Evolutionary conservation across 2,888 invertebrate species (phyloP).

Genomic region (Hemistola chrysoprasaria): DNA sequence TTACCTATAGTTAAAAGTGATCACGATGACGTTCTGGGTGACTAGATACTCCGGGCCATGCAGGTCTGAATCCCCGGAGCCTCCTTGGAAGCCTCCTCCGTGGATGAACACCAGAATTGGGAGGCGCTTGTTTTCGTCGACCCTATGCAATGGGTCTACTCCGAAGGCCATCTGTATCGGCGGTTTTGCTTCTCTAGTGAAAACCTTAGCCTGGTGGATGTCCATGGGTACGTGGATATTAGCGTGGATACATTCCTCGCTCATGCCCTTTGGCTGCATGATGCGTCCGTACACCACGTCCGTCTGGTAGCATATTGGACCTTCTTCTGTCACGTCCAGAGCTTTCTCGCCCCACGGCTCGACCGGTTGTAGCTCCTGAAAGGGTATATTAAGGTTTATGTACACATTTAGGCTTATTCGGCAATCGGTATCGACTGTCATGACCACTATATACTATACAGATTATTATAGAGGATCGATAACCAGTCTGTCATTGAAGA

Average conservation of each 20-base stretch:
- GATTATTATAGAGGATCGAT: too few relatives aligned
- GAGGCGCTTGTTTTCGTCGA: slow-evolving; percentile 28
- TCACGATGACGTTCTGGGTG: slow-evolving; percentile 57
- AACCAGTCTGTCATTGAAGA: too few relatives aligned
- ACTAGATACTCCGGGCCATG: slow-evolving; percentile 69
- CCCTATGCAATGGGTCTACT: background rate
- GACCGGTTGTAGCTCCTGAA: slow-evolving; percentile 77
- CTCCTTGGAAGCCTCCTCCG: slow-evolving; percentile 70
- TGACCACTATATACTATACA: too few relatives aligned
- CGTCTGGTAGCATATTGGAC: slow-evolving; percentile 83
- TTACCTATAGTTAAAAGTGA: slow-evolving; percentile 75
- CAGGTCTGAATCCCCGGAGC: slow-evolving; percentile 64
- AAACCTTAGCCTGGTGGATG: slow-evolving; percentile 22
- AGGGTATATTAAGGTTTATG: slow-evolving; percentile 9
- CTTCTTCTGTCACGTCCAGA: slow-evolving; percentile 79
- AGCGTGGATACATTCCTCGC: slow-evolving; percentile 66
- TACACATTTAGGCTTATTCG: too few relatives aligned
- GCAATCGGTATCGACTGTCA: too few relatives aligned
- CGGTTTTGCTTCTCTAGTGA: too few relatives aligned
- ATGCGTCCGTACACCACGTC: slow-evolving; percentile 63
- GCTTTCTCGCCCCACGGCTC: slow-evolving; percentile 78
- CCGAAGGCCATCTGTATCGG: too few relatives aligned
- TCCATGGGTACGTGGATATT: slow-evolving; percentile 62
- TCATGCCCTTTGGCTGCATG: slow-evolving; percentile 44
- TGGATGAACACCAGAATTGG: slow-evolving; percentile 70